Evolutionary conservation across 2,113 vertebrate genomes (phyloP), one percentile per base, ranked within the genome.

Genomic region (Centropristis striata): DNA sequence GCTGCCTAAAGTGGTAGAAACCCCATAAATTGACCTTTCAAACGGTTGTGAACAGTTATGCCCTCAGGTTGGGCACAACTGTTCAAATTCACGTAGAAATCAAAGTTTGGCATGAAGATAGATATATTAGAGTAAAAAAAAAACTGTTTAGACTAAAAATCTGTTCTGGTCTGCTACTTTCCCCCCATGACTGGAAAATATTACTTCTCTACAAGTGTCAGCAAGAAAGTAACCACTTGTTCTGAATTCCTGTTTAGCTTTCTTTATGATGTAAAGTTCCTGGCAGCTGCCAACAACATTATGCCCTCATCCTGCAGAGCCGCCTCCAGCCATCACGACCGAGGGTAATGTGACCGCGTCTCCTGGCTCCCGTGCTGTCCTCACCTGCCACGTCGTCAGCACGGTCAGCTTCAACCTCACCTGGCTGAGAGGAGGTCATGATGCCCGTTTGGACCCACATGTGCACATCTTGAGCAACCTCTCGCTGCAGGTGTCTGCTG

Each of bases 371-470:
- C 90, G 5, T 11, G 96, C 95, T 0, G 18, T 97, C 66, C 92
- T 99, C 83, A 95, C 95, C 2, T 99, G 98, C 88, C 79, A 96
- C 0, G 94, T 95, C 4, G 44, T 90, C 63, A 98, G 98, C 80
- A 94, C 96, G 0, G 96, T 97, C 46, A 93, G 0, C 64, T 98
- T 97, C 91, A 99, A 99, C 88, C 95, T 99, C 25, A 97, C 96
- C 28, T 99, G 98, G 98, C 92, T 95, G 72, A 95, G 93, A 39
- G 94, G 92, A 0, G 92, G 91, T 20, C 85, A 82, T 0, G 96
- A 98, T 0, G 80, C 91, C 39, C 92, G 90, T 1, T 51, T 86
- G 59, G 96, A 96, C 46, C 93, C 94, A 2, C 84, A 91, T 12
- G 79, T 93, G 0, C 93, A 86, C 0, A 0, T 95, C 55, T 83